Evolutionary conservation across 2,113 vertebrate genomes (phyloP), one percentile per base, ranked within the genome.

Genomic region (Cyprinus carpio): DNA sequence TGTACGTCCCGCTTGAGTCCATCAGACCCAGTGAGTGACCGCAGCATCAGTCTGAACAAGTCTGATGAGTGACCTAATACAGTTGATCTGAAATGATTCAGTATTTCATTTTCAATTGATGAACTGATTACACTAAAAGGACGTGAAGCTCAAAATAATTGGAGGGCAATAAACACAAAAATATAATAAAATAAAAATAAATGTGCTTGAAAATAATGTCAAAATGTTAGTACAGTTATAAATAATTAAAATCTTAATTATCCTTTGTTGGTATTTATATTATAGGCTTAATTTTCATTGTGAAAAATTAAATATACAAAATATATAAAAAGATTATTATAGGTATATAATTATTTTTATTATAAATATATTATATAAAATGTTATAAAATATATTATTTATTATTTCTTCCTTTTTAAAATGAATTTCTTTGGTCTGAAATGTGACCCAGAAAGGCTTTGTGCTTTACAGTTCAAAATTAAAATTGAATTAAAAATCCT

Each of bases 11-110:
- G 18, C 90, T 98, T 92, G 97, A 98, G 83, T 95, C 96, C 51
- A 98, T 99, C 93, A 96, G 95, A 91, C 97, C 98, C 46, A 99
- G 98, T 99, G 90, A 94, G 95, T 94, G 11, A 43, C 13, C 40
- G 13, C 11, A 60, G 18, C 6, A 0, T 16, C 6, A 29, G 9
- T 62, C 23, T 71, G 25, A 72, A 60, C 2, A 1, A 13, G 25
- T 11, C 20, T 54, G 51, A 72, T 2, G 0, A 23, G 2, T 40
- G 51, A 54, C 15, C 15, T 13, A 0, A 40, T 31, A 23, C 1
- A 23, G 3, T 18, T 72, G 13, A 49, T 37, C 8, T 15, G 18
- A 10, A 67, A 43, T 25, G 46, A 49, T 49, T 31, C 2, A 23
- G 8, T 3, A 43, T 77, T 77, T 77, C 25, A 54, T 46, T 37